A percentile compares a stretch with the other conserved stretches of the same genome.
phyloP scores from a whole-genome alignment of 2,797 vertebrate species.

The Sebastes hopkinsi region DNA sequence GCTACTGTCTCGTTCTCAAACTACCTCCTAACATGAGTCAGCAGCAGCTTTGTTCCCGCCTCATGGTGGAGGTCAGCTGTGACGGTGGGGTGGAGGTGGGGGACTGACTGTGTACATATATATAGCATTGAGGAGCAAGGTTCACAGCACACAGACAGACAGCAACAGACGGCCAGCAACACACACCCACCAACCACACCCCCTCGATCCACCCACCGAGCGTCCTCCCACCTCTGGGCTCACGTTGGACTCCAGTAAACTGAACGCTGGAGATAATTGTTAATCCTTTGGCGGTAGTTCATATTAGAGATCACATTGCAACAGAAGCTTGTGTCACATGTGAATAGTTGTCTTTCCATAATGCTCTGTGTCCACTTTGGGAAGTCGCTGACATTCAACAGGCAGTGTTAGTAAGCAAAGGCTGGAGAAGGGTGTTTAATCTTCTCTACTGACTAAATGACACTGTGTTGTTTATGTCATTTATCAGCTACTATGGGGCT shows the following conservation, averaged over 20 bases:
- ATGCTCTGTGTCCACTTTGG: neutral
- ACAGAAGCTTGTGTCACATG: neutral
- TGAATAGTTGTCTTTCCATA: neutral
- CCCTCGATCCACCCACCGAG: neutral
- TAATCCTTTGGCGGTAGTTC: slow-evolving; percentile 18
- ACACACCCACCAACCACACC: neutral
- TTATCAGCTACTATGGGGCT: no score
- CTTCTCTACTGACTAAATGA: neutral
- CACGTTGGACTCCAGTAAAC: neutral
- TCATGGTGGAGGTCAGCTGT: slow-evolving; percentile 54
- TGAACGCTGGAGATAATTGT: slow-evolving; percentile 11
- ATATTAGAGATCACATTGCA: neutral
- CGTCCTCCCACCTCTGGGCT: neutral
- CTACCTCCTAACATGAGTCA: neutral
- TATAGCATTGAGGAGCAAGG: slow-evolving; percentile 71
- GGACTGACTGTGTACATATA: slow-evolving; percentile 48
- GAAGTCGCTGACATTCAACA: neutral
- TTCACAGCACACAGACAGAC: slow-evolving; percentile 70
- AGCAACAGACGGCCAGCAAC: slow-evolving; percentile 68
- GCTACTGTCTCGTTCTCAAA: neutral
- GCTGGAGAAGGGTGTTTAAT: neutral
- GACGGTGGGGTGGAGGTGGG: slow-evolving; percentile 4
- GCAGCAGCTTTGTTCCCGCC: slow-evolving; percentile 1
- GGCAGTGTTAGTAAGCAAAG: neutral
- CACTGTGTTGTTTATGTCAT: no score